phyloP scores from a whole-genome alignment of 2,113 vertebrate genomes.

The Leuciscus idus region DNA sequence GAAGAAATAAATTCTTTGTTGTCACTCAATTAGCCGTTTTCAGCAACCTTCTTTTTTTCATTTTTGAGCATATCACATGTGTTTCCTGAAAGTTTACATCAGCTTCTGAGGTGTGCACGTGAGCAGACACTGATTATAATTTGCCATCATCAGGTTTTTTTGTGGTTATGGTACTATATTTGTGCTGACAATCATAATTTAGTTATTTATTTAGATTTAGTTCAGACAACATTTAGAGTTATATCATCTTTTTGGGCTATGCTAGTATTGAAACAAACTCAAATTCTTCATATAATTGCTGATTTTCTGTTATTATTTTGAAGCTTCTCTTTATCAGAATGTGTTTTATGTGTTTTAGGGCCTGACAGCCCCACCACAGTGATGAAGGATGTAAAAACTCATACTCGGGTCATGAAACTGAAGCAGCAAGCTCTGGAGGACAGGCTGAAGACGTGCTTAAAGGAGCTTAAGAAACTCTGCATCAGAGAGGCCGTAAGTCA shows the following conservation, averaged over 20 bases:
- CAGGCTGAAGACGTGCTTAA: conserved; percentile 79
- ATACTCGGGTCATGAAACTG: conserved; percentile 78
- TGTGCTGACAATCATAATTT: neutral
- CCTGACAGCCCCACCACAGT: conserved; percentile 81
- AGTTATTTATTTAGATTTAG: neutral
- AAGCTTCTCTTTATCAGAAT: neutral
- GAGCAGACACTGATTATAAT: neutral
- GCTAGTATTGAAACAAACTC: neutral
- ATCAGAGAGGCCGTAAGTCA: conserved; percentile 87
- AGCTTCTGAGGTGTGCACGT: neutral
- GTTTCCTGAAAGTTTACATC: neutral
- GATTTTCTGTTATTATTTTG: neutral
- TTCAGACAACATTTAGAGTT: neutral
- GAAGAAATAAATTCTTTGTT: conserved; percentile 63
- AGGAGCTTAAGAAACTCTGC: conserved; percentile 87
- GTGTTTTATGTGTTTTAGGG: conserved; percentile 67
- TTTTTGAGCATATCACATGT: neutral
- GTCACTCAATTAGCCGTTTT: conserved; percentile 53
- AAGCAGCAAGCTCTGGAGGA: conserved; percentile 84
- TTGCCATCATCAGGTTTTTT: neutral
- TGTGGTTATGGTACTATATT: neutral
- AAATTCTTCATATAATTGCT: neutral
- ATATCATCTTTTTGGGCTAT: neutral
- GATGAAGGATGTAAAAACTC: conserved; percentile 80
- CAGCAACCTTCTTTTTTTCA: conserved; percentile 12